phyloP scores from a whole-genome alignment of 2,797 vertebrate species.

The Clarias fuscus region DNA sequence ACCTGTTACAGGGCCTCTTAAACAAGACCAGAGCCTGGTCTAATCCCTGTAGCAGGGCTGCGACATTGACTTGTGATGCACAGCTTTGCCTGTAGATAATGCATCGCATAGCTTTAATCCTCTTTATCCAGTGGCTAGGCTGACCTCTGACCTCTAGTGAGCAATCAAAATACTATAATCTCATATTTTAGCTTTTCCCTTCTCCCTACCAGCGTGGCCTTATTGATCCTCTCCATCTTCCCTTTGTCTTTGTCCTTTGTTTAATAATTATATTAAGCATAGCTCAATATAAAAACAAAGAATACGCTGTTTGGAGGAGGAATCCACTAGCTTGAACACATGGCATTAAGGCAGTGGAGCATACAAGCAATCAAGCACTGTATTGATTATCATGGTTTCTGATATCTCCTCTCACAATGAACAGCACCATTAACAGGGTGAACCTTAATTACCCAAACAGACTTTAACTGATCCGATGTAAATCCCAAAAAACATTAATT shows the following conservation, averaged over 20 bases:
- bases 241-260: conserved; percentile 61
- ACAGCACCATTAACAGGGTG: conserved; percentile 24
- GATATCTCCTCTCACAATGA: conserved; percentile 15
- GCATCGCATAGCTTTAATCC: conserved; percentile 62
- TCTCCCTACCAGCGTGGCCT: conserved; percentile 39
- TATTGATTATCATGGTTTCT: conserved; percentile 52
- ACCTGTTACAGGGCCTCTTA: conserved; percentile 47
- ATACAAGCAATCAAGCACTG: conserved; percentile 29
- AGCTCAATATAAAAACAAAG: conserved; percentile 56
- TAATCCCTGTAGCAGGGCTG: conserved; percentile 45
- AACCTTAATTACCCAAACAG: conserved; percentile 46
- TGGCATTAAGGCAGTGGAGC: conserved; percentile 39
- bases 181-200: conserved; percentile 57
- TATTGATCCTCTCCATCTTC: conserved; percentile 37
- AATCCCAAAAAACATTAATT: conserved; percentile 31
- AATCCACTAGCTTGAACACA: conserved; percentile 58
- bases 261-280: conserved; percentile 49
- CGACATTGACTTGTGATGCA: conserved; percentile 54
- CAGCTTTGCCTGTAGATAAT: conserved; percentile 49
- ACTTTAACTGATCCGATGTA: conserved; percentile 39
- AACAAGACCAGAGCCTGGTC: conserved; percentile 22
- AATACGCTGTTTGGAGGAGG: conserved; percentile 41
- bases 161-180: conserved; percentile 54
- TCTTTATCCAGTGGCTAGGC: conserved; percentile 61
- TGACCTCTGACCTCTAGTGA: conserved; percentile 62